phyloP scores from a whole-genome alignment of 2,113 vertebrate species.

The Pollimyrus isidori region DNA sequence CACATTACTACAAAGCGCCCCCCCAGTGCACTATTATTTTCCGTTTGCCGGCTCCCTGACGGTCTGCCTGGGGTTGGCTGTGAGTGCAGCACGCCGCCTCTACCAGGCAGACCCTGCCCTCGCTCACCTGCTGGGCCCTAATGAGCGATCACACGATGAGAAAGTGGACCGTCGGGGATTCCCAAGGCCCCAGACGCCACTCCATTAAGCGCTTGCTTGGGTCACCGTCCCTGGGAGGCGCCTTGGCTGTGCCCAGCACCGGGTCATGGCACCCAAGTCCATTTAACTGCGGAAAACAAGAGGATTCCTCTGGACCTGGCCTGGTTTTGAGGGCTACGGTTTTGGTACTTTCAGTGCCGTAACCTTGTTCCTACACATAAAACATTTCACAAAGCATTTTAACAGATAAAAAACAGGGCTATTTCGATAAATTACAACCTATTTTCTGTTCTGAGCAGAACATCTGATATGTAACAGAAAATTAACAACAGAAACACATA shows the following conservation, averaged over 20 bases:
- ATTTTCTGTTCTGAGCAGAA: neutral
- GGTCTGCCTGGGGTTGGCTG: neutral
- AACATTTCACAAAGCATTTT: conserved; percentile 3
- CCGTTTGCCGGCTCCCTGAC: neutral
- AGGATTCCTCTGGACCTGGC: neutral
- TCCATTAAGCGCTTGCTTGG: neutral
- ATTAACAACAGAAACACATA: neutral
- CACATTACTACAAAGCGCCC: neutral
- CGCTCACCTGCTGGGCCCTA: conserved; percentile 23
- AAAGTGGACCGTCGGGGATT: conserved; percentile 1
- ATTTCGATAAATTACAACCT: neutral
- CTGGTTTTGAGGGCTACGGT: neutral
- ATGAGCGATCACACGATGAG: conserved; percentile 15
- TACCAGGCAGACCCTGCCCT: neutral
- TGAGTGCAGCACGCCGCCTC: neutral
- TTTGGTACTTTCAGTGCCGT: neutral
- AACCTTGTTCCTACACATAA: neutral
- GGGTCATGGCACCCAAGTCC: neutral
- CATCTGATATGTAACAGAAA: neutral
- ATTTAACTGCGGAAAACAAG: too few species aligned
- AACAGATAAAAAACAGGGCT: neutral
- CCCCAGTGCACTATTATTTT: neutral
- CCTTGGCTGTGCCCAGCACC: neutral
- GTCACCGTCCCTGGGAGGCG: neutral
- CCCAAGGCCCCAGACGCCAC: neutral